Base-by-base conservation (phyloP, 2,797 vertebrate species). In the Sebastes oblongus region DNA sequence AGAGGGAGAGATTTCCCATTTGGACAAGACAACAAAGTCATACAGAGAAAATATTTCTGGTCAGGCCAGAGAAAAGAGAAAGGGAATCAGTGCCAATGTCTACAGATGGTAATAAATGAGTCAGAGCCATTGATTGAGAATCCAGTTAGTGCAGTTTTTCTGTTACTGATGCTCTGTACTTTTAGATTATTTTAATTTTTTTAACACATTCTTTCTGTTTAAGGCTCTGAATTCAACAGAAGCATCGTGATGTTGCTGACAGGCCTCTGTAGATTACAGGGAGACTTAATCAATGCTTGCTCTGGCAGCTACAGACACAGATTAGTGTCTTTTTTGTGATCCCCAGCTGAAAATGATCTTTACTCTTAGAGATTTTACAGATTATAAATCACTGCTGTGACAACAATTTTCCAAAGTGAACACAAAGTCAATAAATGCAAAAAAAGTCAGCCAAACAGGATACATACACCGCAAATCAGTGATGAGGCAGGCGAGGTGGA, bases 61-160 rank as follows among this genome's bases (percentile, higher is more conserved):
- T 72, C 56, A 24, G 62, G 69, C 70, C 58, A 58, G 56, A 59
- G 68, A 82, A 68, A 46, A 77, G 66, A 77, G 72, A 56, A 62
- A 55, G 36, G 30, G 36, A 84, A 50, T 24, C 9, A 36, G n/a
- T 76, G 85, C 83, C 86, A 86, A 32, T 9, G 42, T 77, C 73
- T 79, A 71, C 88, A 90, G 80, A 89, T 89, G 86, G 84, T 68
- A 60, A 84, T 79, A 67, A 54, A 82, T 61, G 64, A 86, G 68
- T 75, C 56, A 55, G 52, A 81, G 55, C 3, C 62, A 74, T 54
- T 88, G 72, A 77, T 81, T 82, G 29, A 29, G 62, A 77, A 70
- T 64, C 52, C 66, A 67, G 59, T 81, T 42, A 25, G 50, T 76
- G 66, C 66, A 50, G 30, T 72, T 84, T 84, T 79, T 71, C 62